phyloP scores from a whole-genome alignment of 2,113 vertebrate species.

The Pheucticus melanocephalus region DNA sequence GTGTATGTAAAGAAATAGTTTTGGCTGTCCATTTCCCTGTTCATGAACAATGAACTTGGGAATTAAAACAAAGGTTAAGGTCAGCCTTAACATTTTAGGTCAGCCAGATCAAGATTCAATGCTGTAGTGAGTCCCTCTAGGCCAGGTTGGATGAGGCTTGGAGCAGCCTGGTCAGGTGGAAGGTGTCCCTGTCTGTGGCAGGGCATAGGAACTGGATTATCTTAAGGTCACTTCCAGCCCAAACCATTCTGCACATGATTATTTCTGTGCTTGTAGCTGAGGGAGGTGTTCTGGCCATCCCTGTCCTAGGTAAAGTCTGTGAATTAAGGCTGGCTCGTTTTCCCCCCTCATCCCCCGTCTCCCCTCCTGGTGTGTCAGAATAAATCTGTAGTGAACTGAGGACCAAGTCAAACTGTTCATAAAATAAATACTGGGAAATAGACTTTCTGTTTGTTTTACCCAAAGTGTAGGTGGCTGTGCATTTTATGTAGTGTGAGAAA shows the following conservation, averaged over 20 bases:
- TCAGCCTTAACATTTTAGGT: neutral
- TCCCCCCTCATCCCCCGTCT: fast-evolving
- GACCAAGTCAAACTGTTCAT: neutral
- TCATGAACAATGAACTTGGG: neutral
- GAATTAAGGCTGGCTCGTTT: neutral
- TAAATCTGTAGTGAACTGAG: neutral
- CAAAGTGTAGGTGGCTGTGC: neutral
- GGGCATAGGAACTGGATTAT: neutral
- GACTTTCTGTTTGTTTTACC: neutral
- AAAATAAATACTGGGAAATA: neutral
- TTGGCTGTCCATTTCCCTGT: neutral
- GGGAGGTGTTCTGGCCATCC: neutral
- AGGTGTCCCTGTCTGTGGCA: neutral
- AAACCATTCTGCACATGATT: neutral
- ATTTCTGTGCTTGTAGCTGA: neutral
- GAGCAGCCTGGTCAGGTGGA: neutral
- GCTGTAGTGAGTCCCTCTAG: neutral
- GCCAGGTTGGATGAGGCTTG: neutral
- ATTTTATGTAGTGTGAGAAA: neutral
- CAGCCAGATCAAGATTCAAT: neutral
- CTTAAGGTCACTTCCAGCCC: neutral
- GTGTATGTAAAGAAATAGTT: neutral
- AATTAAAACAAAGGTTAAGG: neutral
- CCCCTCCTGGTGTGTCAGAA: neutral
- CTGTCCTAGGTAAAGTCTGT: neutral